Base-by-base conservation (phyloP, 1,140 invertebrate species). In the Gerris buenoi region DNA sequence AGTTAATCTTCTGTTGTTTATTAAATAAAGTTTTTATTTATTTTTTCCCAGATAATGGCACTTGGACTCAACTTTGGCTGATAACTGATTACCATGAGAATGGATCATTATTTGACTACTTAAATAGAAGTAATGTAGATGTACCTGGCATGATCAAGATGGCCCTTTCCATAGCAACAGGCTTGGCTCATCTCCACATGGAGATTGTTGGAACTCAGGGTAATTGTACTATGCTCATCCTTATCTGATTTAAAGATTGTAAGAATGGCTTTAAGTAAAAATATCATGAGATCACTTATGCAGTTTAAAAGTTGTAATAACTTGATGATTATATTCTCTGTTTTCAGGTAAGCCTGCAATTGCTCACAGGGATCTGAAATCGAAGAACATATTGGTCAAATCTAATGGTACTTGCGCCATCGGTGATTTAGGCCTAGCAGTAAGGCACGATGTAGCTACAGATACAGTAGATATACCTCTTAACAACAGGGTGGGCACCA, bases 331-430 rank as follows among this genome's bases (percentile, higher is more conserved):
- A 10, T 5, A 10, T 46, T 46, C 5, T 46, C 69, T 59, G 66
- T 65, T 63, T 73, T 10, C 78, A 88, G 81, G 89, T 63, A 95
- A 94, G 75, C 91, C 92, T 18, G 90, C 91, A 3, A 95, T 96
- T 79, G 92, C 93, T 10, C 95, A 97, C 77, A 80, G 95, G 2
- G 95, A 97, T 80, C 86, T 98, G 3, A 97, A 97, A 77, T 90
- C 89, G 0, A 97, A 97, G 79, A 97, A 97, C 79, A 95, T 97
- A 71, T 80, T 97, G 61, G 91, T 97, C 14, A 95, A 91, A 76
- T 80, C 81, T 15, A 89, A 93, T 76, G 92, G 93, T 0, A 85
- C 85, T 33, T 96, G 93, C 76, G 93, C 93, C 46, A 94, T 98
- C 71, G 94, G 93, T n/a, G 95, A 98, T 80, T 90, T 97, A 72